Evolutionary conservation across 2,113 vertebrate species (phyloP), one percentile per base, ranked within the genome.

Genomic region (Zonotrichia leucophrys): DNA sequence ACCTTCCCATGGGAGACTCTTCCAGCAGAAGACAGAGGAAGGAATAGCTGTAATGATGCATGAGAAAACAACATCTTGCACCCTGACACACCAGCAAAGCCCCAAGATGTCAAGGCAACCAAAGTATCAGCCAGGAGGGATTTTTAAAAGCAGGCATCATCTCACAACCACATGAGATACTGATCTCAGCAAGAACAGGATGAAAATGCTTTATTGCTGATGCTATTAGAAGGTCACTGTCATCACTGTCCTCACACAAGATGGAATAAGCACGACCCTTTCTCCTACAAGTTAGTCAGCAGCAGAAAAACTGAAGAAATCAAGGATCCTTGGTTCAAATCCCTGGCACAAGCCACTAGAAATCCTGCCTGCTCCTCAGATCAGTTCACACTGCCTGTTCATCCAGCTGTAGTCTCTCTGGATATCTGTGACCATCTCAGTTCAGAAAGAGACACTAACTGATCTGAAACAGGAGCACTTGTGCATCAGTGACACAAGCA

Each of bases 341-440:
- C 4, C 18, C 25, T 49, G 8, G 33, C 30, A 81, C 11, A 78
- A 70, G 30, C 10, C 21, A 60, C 27, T 52, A 90, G 37, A 33
- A 15, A 91, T 25, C 41, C 60, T 63, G n/a, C 23, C 78, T 64
- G 49, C 13, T 44, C 22, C 50, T 83, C 67, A 73, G 53, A 62
- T 41, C 19, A 66, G 55, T 49, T 90, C 63, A 30, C 39, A 22
- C 58, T 66, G 30, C 17, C 59, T 52, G 35, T 58, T 41, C 37
- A 41, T 25, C 31, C 63, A 74, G 19, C 6, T 77, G 31, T 42
- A 53, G 0, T 0, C n/a, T 86, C 33, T 44, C 44, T 70, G 52
- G 27, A 33, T 23, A 27, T 39, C 3, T 0, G 55, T 67, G 52
- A 27, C 24, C 23, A 74, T 7, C 30, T 63, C 80, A 42, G 11